Evolutionary conservation across 2,113 vertebrate genomes (phyloP), one percentile per base, ranked within the genome.

Genomic region (Mandrillus leucophaeus): DNA sequence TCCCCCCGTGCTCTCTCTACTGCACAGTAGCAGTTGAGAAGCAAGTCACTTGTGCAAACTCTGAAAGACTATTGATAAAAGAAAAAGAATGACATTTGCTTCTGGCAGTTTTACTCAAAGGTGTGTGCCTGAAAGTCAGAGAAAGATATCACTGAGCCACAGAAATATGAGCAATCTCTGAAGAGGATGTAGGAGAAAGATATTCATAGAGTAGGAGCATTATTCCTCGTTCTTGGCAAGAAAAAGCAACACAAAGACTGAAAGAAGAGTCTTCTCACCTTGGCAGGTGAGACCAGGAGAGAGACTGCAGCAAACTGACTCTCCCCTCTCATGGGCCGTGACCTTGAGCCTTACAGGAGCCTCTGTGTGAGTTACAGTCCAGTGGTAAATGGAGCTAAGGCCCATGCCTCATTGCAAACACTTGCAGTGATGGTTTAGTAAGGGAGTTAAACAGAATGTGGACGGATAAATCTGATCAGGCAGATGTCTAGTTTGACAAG

Each of bases 81-180:
- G 98, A 95, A 98, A 98, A 98, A 55, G 97, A 95, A 94, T 99
- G 98, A 98, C 98, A 98, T 98, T 99, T 98, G 98, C 98, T 98
- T 97, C 98, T 97, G 98, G 98, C 97, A 94, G 96, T 98, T 98
- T 98, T 98, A 96, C 98, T 98, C 97, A 98, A 98, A 98, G 98
- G 97, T 97, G 92, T 98, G 94, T 98, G 97, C 97, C 98, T 98
- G 97, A 93, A 98, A 98, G 98, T 98, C 97, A 98, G 94, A 98
- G 94, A 97, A 98, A 98, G 97, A 97, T 98, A 98, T 97, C 98
- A 97, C 72, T 45, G 98, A 98, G 64, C 92, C 92, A 8, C 88
- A 94, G 98, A 99, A 98, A 96, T 95, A 88, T 38, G 95, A 98
- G 97, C 97, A 93, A 98, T 98, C 98, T 98, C 98, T 98, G 96